A percentile compares a stretch with the other conserved stretches of the same genome.
These are phyloP conservation scores for Brachionus manjavacas DNA, from an alignment of 1,140 invertebrate species.

Conservation along the genomic window DNA sequence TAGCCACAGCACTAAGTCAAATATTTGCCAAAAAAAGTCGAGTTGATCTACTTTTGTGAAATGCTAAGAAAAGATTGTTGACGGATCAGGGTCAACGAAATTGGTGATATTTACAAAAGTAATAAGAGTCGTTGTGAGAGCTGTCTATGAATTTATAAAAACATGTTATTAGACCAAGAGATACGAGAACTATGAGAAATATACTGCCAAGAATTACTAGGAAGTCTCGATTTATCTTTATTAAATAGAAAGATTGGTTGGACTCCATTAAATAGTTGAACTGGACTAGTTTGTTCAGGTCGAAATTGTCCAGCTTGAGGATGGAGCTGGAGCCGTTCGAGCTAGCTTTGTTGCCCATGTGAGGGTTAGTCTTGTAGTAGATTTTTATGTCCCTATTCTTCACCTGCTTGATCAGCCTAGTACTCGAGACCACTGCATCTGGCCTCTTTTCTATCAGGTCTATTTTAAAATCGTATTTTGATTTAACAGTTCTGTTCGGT, in stretches of 20 bases:
- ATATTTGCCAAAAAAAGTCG: not conserved
- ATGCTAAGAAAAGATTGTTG: not conserved
- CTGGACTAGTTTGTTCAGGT: not conserved
- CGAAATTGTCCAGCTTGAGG: not conserved
- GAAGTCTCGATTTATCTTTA: constrained; percentile 4
- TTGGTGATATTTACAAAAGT: constrained; percentile 30
- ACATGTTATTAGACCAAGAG: constrained; percentile 1
- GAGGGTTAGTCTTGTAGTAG: not conserved
- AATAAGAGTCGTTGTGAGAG: constrained; percentile 10
- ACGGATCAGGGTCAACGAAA: not conserved
- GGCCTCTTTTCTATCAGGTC: not conserved
- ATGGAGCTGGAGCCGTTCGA: not conserved
- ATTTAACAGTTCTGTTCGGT: not conserved
- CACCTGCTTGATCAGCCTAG: not conserved
- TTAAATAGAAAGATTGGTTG: not conserved
- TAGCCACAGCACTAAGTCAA: not conserved
- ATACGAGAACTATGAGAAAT: constrained; percentile 6
- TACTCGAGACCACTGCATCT: not conserved
- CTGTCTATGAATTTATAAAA: constrained; percentile 27
- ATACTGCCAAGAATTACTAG: not conserved
- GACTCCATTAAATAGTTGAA: not conserved
- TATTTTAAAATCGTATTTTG: constrained; percentile 14
- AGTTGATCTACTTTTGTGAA: not conserved
- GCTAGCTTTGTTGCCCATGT: not conserved
- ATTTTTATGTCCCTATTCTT: constrained; percentile 10